Base-by-base conservation (phyloP, 2,797 vertebrate species). In the Gymnodraco acuticeps region DNA sequence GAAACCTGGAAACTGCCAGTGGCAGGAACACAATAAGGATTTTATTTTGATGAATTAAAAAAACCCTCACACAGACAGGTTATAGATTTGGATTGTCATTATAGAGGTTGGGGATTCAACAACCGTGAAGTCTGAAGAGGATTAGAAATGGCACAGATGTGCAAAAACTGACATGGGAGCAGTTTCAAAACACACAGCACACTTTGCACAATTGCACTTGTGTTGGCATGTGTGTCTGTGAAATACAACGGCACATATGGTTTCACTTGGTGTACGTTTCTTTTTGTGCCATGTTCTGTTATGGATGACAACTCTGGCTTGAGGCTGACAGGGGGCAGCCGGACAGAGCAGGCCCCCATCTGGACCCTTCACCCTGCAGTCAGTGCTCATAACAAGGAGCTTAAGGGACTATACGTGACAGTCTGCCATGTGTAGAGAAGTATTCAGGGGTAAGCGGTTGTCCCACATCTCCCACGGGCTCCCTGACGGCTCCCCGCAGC, bases 331-430 rank as follows among this genome's bases (percentile, higher is more conserved):
- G 66, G 55, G 62, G 85, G 71, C 80, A 83, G 67, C 65, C 1
- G 72, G 67, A 77, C 70, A 69, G 74, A 82, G 70, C 47, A 12
- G 53, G 64, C 33, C 62, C 63, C 72, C 81, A 68, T 82, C 77
- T 81, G 83, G 69, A 45, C 51, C 64, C 45, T 59, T 77, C 70
- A 67, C 64, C 62, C 48, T 67, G 48, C 17, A 72, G 73, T 83
- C 78, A 80, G 38, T 60, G 67, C 46, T 75, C 27, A 76, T 75
- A 80, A 81, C 61, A 78, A 83, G 82, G 45, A 70, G 68, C 71
- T 73, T 51, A 50, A 75, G 16, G 59, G 58, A 55, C 52, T 74
- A 33, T 46, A 23, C 48, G 55, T 70, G 61, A 78, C 70, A 62
- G 52, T 38, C 48, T 56, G 56, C 16, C 58, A 69, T 65, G 56